A percentile compares a stretch with the other conserved stretches of the same genome.
Evolutionary conservation across 1,140 invertebrate genomes (phyloP).

Genomic region (Patella vulgata): DNA sequence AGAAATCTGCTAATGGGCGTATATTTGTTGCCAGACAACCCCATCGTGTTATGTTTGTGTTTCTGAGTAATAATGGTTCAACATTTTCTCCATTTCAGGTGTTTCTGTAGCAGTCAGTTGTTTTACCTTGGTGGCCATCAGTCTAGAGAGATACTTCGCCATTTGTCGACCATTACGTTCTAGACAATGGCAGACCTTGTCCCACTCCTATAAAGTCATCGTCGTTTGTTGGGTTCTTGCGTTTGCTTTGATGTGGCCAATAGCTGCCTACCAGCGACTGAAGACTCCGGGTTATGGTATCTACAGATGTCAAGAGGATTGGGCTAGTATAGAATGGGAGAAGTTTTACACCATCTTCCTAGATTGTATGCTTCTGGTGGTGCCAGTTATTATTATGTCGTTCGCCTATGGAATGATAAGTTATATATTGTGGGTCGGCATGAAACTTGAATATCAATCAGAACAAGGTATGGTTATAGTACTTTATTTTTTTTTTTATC

Average conservation of each 20-base stretch:
- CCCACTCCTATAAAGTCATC: conserved; percentile 82
- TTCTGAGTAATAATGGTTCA: too few species aligned
- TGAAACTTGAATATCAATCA: conserved; percentile 47
- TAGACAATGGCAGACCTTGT: conserved; percentile 85
- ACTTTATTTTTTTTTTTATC: too few species aligned
- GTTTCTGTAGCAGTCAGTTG: conserved; percentile 87
- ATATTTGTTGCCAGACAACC: too few species aligned
- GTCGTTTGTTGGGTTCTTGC: conserved; percentile 50
- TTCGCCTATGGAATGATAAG: conserved; percentile 70
- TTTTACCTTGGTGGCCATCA: conserved; percentile 91
- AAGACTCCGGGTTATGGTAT: not conserved
- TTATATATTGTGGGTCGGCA: conserved; percentile 66
- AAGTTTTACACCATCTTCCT: conserved; percentile 81
- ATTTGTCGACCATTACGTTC: conserved; percentile 82
- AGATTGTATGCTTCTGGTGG: conserved; percentile 76
- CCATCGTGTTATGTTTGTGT: too few species aligned
- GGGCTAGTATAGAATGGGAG: conserved; percentile 65
- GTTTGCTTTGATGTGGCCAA: conserved; percentile 71
- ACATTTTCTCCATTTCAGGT: conserved; percentile 73
- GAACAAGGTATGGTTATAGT: conserved; percentile 31
- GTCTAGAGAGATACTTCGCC: conserved; percentile 89
- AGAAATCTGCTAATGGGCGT: too few species aligned
- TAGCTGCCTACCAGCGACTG: conserved; percentile 68
- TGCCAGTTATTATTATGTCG: conserved; percentile 81
- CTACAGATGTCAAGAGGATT: conserved; percentile 48